Conservation (phyloP, 2,113 vertebrate genomes). For the Anseranas semipalmata region DNA sequence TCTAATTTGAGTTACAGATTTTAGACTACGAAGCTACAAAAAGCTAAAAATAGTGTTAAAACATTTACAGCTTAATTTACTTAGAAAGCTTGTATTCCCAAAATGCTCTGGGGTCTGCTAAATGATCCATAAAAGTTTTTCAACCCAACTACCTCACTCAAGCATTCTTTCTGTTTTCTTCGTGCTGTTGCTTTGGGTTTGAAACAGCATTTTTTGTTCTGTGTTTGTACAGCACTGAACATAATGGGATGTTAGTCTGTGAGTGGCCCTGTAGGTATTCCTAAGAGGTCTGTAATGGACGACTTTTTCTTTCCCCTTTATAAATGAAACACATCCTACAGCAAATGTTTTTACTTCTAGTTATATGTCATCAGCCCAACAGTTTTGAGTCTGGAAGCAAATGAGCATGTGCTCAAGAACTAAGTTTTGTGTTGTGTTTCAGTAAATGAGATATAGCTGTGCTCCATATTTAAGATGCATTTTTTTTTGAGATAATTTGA, state of each 20-base stretch:
- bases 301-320: neutral
- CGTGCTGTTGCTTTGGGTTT: neutral
- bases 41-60: neutral
- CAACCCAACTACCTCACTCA: neutral
- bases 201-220: neutral
- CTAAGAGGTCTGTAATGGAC: neutral
- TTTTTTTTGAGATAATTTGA: neutral
- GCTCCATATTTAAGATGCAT: neutral
- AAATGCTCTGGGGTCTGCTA: neutral
- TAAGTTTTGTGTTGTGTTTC: neutral
- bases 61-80: neutral
- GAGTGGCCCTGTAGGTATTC: neutral
- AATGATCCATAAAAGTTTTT: neutral
- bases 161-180: neutral
- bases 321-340: neutral
- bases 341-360: neutral
- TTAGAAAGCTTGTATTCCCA: neutral
- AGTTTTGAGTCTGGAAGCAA: neutral
- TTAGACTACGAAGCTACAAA: neutral
- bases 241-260: fast-evolving
- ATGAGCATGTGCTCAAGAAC: neutral
- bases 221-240: neutral
- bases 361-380: fast-evolving
- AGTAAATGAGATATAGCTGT: neutral
- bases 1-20: neutral